phyloP scores from a whole-genome alignment of 1,140 invertebrate genomes.

The Drosophila yakuba region DNA sequence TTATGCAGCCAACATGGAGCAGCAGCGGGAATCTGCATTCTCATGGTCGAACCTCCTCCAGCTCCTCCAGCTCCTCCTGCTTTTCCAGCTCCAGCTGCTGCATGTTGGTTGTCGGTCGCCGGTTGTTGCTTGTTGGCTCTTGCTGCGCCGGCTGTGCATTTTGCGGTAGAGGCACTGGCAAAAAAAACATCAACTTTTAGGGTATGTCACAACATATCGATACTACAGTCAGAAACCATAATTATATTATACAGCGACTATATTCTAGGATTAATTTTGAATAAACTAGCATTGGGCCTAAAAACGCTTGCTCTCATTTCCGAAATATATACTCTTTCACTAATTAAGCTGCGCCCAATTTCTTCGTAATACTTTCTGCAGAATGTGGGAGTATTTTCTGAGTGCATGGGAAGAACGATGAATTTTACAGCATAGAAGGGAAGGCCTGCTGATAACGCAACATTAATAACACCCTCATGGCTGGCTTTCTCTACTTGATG shows the following conservation, averaged over 20 bases:
- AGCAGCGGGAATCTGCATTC: slow-evolving; percentile 57
- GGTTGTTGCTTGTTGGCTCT: slow-evolving; percentile 37
- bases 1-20: slow-evolving; percentile 68
- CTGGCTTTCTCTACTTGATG: slow-evolving; percentile 42
- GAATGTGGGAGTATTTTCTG: not conserved
- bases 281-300: too few relatives aligned
- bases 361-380: not conserved
- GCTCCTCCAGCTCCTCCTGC: slow-evolving; percentile 26
- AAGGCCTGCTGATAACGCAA: slow-evolving; percentile 60
- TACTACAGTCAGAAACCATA: too few relatives aligned
- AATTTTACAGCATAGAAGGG: slow-evolving; percentile 12
- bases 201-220: not conserved
- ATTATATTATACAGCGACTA: too few relatives aligned
- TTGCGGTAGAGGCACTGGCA: slow-evolving; percentile 27
- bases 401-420: slow-evolving; percentile 7
- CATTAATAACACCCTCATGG: slow-evolving; percentile 72
- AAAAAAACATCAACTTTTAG: slow-evolving; percentile 26
- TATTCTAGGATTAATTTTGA: too few relatives aligned
- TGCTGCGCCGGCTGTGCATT: slow-evolving; percentile 50
- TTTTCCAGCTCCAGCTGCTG: slow-evolving; percentile 38
- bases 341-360: not conserved
- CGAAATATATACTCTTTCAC: not conserved
- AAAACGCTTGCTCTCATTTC: too few relatives aligned
- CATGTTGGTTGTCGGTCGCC: slow-evolving; percentile 30
- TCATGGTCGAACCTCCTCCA: slow-evolving; percentile 38